phyloP scores from a whole-genome alignment of 2,888 invertebrate genomes.

The Catocala sponsa region DNA sequence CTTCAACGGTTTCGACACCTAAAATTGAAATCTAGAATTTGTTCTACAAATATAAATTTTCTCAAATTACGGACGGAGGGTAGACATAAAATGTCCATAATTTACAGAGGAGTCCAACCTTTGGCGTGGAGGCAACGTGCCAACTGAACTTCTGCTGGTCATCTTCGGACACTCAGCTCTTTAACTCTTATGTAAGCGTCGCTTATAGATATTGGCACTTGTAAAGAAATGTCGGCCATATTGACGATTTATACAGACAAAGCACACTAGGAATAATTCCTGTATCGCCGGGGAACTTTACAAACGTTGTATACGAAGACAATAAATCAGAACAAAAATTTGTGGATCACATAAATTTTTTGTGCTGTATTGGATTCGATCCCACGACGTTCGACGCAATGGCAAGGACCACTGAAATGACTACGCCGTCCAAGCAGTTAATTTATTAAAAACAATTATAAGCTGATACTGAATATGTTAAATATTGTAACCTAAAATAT shows the following conservation, averaged over 20 bases:
- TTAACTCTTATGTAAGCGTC: conserved; percentile 26
- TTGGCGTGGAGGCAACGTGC: conserved; percentile 39
- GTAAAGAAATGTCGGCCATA: not conserved
- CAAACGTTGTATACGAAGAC: too few relatives aligned
- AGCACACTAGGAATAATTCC: not conserved
- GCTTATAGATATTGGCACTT: conserved; percentile 4
- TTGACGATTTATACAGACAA: not conserved
- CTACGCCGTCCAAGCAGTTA: too few relatives aligned
- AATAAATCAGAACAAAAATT: too few relatives aligned
- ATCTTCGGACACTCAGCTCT: conserved; percentile 31
- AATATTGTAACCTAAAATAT: too few relatives aligned
- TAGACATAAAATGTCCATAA: conserved; percentile 36
- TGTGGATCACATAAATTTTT: too few relatives aligned
- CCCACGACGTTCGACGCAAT: too few relatives aligned
- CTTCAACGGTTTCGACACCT: not conserved
- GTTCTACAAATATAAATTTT: conserved; percentile 40
- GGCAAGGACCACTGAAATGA: too few relatives aligned
- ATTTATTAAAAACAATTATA: too few relatives aligned
- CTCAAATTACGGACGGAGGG: conserved; percentile 28
- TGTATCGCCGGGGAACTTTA: too few relatives aligned
- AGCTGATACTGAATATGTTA: too few relatives aligned
- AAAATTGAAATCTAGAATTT: conserved; percentile 15
- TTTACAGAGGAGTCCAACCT: conserved; percentile 28
- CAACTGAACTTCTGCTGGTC: conserved; percentile 37
- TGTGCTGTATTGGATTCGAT: too few relatives aligned